Evolutionary conservation across 2,113 vertebrate genomes (phyloP).

Genomic region (Plecotus auritus): DNA sequence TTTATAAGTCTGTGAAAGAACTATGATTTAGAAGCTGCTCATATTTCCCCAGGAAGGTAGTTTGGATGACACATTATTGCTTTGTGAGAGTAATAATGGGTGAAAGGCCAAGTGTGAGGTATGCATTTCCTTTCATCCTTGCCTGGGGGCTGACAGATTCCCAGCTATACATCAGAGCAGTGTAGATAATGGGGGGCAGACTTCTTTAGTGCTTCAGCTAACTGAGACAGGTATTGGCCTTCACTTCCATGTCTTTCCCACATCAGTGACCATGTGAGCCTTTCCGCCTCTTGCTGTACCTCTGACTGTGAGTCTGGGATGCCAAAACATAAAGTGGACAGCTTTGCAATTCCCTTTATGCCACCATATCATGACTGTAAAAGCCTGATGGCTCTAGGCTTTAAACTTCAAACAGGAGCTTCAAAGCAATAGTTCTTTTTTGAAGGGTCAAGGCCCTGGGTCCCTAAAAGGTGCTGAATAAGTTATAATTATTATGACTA

Average conservation of each 20-base stretch:
- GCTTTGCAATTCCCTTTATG: background rate
- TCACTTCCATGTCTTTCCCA: background rate
- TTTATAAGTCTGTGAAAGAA: background rate
- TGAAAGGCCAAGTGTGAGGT: background rate
- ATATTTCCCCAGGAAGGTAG: background rate
- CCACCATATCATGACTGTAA: background rate
- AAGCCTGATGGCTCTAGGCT: background rate
- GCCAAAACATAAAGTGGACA: background rate
- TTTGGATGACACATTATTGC: background rate
- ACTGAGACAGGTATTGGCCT: background rate
- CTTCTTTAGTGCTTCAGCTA: background rate
- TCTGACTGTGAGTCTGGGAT: background rate
- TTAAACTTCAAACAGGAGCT: background rate
- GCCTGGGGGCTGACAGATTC: background rate
- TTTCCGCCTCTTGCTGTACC: background rate
- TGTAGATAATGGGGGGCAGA: background rate
- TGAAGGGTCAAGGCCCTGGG: background rate
- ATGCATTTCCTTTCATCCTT: background rate
- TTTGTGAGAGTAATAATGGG: background rate
- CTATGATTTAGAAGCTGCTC: background rate
- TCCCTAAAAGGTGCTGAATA: background rate
- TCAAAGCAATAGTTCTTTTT: background rate
- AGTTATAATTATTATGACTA: background rate
- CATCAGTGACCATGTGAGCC: background rate
- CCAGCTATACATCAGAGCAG: background rate